Percentiles rank a stretch among this genome's conserved stretches.
These are phyloP conservation scores for Melipona quadrifasciata DNA, from an alignment of 1,140 invertebrate species.

Conservation along the genomic window DNA sequence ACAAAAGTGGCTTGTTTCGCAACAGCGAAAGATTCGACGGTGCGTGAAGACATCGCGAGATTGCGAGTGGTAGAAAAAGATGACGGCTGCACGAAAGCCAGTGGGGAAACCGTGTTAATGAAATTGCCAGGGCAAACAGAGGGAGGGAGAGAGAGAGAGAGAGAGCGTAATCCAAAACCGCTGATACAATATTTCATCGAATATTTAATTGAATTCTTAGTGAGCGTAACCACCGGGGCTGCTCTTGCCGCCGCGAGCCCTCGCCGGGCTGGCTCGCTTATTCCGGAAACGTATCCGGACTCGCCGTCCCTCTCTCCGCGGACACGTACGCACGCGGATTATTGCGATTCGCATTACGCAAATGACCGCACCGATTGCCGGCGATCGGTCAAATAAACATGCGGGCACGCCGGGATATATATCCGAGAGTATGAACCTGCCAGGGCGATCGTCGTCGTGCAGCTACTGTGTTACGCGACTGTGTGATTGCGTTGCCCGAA, in stretches of 20 bases:
- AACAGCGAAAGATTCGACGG: slow-evolving; percentile 37
- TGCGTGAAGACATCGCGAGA: slow-evolving; percentile 38
- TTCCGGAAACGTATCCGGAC: slow-evolving; percentile 35
- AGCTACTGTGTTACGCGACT: no score
- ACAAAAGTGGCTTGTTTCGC: no score
- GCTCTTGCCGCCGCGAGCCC: background rate
- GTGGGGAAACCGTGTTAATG: slow-evolving; percentile 60
- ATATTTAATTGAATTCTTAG: slow-evolving; percentile 78
- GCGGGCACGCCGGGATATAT: background rate
- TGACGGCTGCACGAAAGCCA: slow-evolving; percentile 26
- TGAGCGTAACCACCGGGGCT: slow-evolving; percentile 30
- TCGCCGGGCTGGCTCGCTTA: slow-evolving; percentile 26
- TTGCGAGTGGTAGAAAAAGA: background rate
- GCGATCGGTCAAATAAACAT: slow-evolving; percentile 26
- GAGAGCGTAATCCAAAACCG: slow-evolving; percentile 55
- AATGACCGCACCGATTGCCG: slow-evolving; percentile 14
- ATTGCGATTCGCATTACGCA: slow-evolving; percentile 47
- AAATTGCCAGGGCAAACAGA: slow-evolving; percentile 63
- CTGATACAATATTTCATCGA: slow-evolving; percentile 76
- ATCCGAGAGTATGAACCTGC: background rate
- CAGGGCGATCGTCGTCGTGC: no score
- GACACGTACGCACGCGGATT: slow-evolving; percentile 22
- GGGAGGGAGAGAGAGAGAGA: slow-evolving; percentile 26
- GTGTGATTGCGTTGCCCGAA: no score
- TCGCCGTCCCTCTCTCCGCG: background rate